Evolutionary conservation across 2,113 vertebrate species (phyloP).

Genomic region (Tautogolabrus adspersus): DNA sequence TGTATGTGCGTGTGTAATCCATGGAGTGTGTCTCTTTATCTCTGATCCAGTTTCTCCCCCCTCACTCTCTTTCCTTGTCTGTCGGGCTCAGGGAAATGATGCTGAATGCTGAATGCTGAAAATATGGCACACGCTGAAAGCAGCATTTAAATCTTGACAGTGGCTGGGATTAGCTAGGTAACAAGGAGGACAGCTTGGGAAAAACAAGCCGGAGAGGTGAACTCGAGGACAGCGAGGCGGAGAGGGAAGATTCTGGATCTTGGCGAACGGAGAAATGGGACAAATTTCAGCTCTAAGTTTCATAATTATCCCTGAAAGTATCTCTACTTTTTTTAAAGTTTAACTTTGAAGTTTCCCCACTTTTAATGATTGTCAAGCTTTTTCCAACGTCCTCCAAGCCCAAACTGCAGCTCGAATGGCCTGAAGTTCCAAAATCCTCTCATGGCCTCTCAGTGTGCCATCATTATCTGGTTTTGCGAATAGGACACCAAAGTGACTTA

Average conservation of each 20-base stretch:
- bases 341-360: constrained; percentile 68
- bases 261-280: constrained; percentile 50
- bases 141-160: constrained; percentile 83
- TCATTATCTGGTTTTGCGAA: constrained; percentile 62
- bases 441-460: constrained; percentile 50
- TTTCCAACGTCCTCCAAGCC: constrained; percentile 34
- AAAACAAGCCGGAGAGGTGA: constrained; percentile 80
- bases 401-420: constrained; percentile 52
- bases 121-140: constrained; percentile 79
- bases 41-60: constrained; percentile 57
- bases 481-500: constrained; percentile 62
- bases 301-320: constrained; percentile 68
- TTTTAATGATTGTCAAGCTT: constrained; percentile 68
- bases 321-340: constrained; percentile 36
- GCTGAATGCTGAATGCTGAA: constrained; percentile 75
- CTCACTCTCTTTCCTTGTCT: constrained; percentile 65
- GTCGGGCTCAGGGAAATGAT: constrained; percentile 79
- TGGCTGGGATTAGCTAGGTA: constrained; percentile 82
- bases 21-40: constrained; percentile 78
- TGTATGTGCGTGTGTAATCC: constrained; percentile 75
- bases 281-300: constrained; percentile 68
- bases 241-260: constrained; percentile 58
- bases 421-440: constrained; percentile 64
- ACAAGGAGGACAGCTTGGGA: constrained; percentile 78
- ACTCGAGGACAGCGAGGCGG: constrained; percentile 79